Evolutionary conservation across 2,797 vertebrate genomes (phyloP), one percentile per base, ranked within the genome.

Genomic region (Sylvilagus floridanus): DNA sequence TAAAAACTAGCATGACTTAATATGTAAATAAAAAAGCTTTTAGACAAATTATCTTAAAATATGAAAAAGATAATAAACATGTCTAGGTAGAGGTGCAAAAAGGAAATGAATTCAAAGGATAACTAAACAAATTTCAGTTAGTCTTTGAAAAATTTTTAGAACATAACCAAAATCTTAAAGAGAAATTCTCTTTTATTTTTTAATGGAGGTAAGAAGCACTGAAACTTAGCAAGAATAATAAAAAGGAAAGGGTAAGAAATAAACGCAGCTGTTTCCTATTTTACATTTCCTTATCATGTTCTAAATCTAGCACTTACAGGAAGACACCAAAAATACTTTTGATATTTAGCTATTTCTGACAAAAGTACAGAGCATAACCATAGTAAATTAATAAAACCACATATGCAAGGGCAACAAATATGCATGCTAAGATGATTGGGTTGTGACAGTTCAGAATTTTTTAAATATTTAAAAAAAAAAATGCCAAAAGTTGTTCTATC

Each of bases 191-290:
- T 75, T 10, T 78, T 82, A 60, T 35, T 82, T 32, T 95, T 93
- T 95, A 96, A 83, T 73, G 54, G 65, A 95, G 5, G 52, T 32
- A 79, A 94, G 72, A 88, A 88, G 50, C 24, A 86, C 28, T 92
- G 47, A 96, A 96, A 77, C 22, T 62, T 78, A 96, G 47, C 65
- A 96, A 95, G 75, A 94, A 85, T 50, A 96, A 86, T 24, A 89
- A 76, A 76, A 50, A 47, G 42, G 28, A 86, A 92, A 88, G 72
- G 71, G 19, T 63, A 32, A 93, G 65, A 97, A 79, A 92, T 66
- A 91, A 94, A 89, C 10, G 13, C 76, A 96, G 83, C 72, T 96
- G 71, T 86, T 95, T 96, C 93, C 94, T 95, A 68, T 30, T 88
- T 52, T 86, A 94, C 11, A 35, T 88, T 93, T 95, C 83, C 52